phyloP scores from a whole-genome alignment of 2,113 vertebrate genomes.

The Ranitomeya variabilis region DNA sequence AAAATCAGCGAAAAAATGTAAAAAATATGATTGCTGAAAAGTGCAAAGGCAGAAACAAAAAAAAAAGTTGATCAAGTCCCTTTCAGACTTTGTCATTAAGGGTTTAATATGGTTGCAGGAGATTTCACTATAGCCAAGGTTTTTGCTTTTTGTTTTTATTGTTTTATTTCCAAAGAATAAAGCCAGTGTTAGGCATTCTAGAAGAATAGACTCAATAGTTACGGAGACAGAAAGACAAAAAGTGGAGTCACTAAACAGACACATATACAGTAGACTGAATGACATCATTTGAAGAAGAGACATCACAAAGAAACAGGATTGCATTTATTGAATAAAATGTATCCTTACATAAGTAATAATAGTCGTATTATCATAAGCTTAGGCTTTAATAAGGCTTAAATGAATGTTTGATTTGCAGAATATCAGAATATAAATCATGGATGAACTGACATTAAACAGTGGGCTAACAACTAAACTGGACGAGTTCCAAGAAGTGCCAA shows the following conservation, averaged over 20 bases:
- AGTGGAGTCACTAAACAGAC: not conserved
- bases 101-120: no score
- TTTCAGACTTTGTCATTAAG: no score
- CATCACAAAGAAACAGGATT: not conserved
- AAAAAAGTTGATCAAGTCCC: no score
- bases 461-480: not conserved
- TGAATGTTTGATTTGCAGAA: not conserved
- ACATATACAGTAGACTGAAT: not conserved
- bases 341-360: not conserved
- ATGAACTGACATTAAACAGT: not conserved
- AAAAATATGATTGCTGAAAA: no score
- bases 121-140: no score
- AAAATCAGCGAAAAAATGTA: no score
- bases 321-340: not conserved
- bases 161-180: no score
- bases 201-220: not conserved
- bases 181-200: not conserved
- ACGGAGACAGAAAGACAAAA: not conserved
- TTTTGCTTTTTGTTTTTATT: no score
- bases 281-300: not conserved
- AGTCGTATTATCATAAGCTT: not conserved
- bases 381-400: not conserved
- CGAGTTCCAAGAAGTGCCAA: not conserved
- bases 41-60: no score
- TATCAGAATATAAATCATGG: not conserved